A percentile compares a stretch with the other conserved stretches of the same genome.
Conservation (phyloP, 2,797 vertebrate species). For the Ctenosaura bakeri region DNA sequence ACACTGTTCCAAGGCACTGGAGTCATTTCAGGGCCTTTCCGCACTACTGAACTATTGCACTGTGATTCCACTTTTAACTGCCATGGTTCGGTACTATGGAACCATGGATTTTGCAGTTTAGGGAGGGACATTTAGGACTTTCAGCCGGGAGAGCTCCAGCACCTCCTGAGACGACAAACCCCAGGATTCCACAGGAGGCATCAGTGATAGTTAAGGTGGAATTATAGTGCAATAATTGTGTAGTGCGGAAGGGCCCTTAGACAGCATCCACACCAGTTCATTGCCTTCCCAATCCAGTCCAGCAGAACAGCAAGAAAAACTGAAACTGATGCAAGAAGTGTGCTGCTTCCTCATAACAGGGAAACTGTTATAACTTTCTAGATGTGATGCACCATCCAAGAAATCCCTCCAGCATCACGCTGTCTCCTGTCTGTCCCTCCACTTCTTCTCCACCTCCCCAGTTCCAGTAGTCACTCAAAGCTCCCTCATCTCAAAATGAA, state of each 20-base stretch:
- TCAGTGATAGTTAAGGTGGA: too few species aligned
- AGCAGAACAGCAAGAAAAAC: neutral
- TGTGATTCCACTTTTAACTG: too few species aligned
- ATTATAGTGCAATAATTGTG: too few species aligned
- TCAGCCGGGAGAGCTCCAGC: too few species aligned
- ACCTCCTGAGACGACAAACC: too few species aligned
- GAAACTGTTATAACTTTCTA: rapidly evolving
- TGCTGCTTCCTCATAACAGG: rapidly evolving
- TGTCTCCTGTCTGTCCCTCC: neutral
- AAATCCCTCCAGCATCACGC: neutral
- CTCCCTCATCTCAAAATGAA: conserved; percentile 41
- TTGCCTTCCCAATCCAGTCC: neutral
- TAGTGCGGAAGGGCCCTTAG: too few species aligned
- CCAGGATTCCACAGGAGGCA: too few species aligned
- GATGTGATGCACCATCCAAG: neutral
- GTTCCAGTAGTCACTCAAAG: conserved; percentile 46
- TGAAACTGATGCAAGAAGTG: rapidly evolving
- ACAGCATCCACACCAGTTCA: neutral
- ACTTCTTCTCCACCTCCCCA: neutral
- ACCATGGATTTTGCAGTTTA: too few species aligned
- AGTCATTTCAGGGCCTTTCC: neutral
- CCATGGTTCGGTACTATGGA: too few species aligned
- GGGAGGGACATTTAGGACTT: too few species aligned
- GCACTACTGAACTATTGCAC: too few species aligned
- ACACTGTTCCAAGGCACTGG: neutral